These are phyloP conservation scores for Phaedon cochleariae DNA, from an alignment of 2,888 invertebrate genomes.

Conservation along the genomic window DNA sequence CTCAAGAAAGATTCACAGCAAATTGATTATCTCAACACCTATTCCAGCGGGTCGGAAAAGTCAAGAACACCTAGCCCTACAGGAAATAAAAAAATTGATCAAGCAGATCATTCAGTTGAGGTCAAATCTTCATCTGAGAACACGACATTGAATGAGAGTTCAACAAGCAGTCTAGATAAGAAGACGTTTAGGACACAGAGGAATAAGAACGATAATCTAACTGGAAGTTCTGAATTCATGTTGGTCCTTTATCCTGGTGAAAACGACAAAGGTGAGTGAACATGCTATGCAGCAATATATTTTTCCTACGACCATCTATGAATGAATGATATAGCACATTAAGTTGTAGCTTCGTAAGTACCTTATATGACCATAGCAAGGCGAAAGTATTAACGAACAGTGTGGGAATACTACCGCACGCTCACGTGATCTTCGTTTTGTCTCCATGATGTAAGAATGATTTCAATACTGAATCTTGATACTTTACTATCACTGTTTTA, in stretches of 20 bases:
- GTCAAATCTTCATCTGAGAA: constrained; percentile 35
- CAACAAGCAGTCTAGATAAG: constrained; percentile 25
- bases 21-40: constrained; percentile 21
- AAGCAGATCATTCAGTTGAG: constrained; percentile 35
- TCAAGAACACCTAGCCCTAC: constrained; percentile 42
- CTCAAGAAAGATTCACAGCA: constrained; percentile 43
- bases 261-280: constrained; percentile 52
- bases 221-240: constrained; percentile 84
- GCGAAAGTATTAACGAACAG: too few relatives aligned
- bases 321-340: too few relatives aligned
- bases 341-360: too few relatives aligned
- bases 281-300: too few relatives aligned
- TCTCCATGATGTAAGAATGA: too few relatives aligned
- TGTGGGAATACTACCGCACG: too few relatives aligned
- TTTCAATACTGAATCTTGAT: too few relatives aligned
- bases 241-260: constrained; percentile 69
- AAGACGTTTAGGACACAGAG: constrained; percentile 36
- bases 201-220: constrained; percentile 63
- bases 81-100: constrained; percentile 21
- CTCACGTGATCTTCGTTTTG: too few relatives aligned
- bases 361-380: too few relatives aligned
- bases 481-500: too few relatives aligned
- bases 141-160: constrained; percentile 8
- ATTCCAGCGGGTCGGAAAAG: constrained; percentile 38
- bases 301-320: too few relatives aligned